Percentiles rank a stretch among this genome's conserved stretches.
Conservation (phyloP, 2,113 vertebrate species). For the Climacteris rufus region DNA sequence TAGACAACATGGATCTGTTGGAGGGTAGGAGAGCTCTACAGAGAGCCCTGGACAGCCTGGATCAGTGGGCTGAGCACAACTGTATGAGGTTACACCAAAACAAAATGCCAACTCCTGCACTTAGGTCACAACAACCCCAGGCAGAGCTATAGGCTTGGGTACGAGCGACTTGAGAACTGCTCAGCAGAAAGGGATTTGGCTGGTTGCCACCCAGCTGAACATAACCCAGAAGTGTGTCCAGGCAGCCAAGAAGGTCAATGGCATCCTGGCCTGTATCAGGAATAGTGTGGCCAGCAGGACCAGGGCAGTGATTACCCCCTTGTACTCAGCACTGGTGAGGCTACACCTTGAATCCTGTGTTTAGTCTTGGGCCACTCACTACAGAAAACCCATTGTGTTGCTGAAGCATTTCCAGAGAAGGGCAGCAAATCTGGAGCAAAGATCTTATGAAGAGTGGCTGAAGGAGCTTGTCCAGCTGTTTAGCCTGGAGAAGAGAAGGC, state of each 20-base stretch:
- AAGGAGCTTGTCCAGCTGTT: neutral
- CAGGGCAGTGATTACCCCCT: neutral
- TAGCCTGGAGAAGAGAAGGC: neutral
- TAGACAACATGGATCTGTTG: neutral
- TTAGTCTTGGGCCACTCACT: neutral
- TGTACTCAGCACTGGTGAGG: neutral
- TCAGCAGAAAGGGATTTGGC: neutral
- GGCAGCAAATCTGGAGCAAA: neutral
- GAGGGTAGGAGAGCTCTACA: neutral
- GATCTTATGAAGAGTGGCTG: neutral
- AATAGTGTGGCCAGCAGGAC: neutral
- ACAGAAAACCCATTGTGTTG: neutral
- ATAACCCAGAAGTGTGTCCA: neutral
- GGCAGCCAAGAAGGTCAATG: neutral
- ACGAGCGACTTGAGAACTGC: neutral
- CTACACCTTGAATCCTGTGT: neutral
- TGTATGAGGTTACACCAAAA: no score
- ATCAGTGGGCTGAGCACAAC: neutral
- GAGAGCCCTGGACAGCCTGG: neutral
- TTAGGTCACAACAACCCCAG: neutral
- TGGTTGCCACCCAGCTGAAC: neutral
- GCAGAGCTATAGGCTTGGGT: neutral
- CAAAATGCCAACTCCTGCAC: fast-evolving
- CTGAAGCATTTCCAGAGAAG: neutral
- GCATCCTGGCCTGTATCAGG: neutral